Base-by-base conservation (phyloP, 2,888 invertebrate genomes). In the Corythucha ciliata region DNA sequence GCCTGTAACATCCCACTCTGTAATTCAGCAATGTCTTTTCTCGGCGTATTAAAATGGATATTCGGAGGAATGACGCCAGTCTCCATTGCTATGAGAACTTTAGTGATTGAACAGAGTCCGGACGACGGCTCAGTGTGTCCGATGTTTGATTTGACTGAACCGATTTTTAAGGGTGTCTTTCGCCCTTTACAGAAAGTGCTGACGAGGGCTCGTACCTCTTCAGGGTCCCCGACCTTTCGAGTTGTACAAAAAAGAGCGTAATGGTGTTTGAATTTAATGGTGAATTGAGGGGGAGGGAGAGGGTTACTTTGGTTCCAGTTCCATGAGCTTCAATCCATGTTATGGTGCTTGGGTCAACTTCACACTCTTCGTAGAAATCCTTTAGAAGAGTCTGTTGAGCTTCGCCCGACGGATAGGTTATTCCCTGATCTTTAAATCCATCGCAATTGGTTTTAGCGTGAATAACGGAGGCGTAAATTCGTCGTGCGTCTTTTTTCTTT, bases 121-220 rank as follows among this genome's bases (percentile, higher is more conserved):
- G 87, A 85, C 2, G 80, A 79, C 1, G 92, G 84, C 65, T 96
- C 96, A 0, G 87, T 78, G 68, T 96, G 96, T 0, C 96, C 96
- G 67, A 93, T 75, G 68, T 93, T 96, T 0, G 92, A 91, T 66
- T 96, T 96, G 26, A 92, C 80, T 0, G 93, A 89, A 2, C 94
- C 94, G 53, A 96, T 83, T 42, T 78, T 69, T 0, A 93, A 74
- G 0, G 93, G 83, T 0, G 76, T 79, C 0, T 74, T 77, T n/a
- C 91, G 75, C 20, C 78, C 78, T 4, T 76, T 74, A 63, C 85
- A 85, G 66, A 91, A 80, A 26, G 86, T 76, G 59, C 81, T 80
- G 42, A 86, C 83, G 44, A 96, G 79, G 0, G 89, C 85, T 59
- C 79, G 73, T 50, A 90, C 72, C 69, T 96, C 96, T 66, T 92